Base-by-base conservation (phyloP, 2,888 invertebrate species). In the Eretmocerus hayati region DNA sequence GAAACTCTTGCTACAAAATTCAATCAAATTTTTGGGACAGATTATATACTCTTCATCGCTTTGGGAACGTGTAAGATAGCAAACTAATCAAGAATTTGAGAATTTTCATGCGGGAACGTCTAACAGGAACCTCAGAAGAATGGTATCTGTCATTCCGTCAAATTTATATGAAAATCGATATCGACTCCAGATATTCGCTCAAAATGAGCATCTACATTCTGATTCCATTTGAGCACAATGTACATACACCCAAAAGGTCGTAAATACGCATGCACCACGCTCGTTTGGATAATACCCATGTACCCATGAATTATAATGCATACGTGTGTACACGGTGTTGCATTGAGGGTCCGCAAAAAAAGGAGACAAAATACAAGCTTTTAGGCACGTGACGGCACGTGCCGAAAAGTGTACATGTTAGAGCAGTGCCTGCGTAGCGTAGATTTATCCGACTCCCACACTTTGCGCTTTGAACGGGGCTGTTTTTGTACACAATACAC, bases 351-450 rank as follows among this genome's bases (percentile, higher is more conserved):
- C n/a, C n/a, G n/a, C n/a, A n/a, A n/a, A n/a, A n/a, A n/a, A n/a
- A n/a, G n/a, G n/a, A 26, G 26, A 26, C 26, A 11, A 26, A 26
- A 26, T 26, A n/a, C n/a, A n/a, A n/a, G n/a, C n/a, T 13, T 13
- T 13, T 8, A 48, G 57, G 45, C 69, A 69, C 69, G 69, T 63
- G 68, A 61, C 64, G 62, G 61, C 69, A 64, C 68, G 69, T 69
- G 69, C 56, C 66, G 56, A 57, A 57, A 62, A 60, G 59, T 60
- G 61, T 59, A 42, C 48, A 13, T 33, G 26, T 21, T 36, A 36
- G 5, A 36, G 3, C 20, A n/a, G 38, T n/a, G 20, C 22, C 22
- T 16, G 22, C 13, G 20, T 11, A 16, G 31, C 38, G 41, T 31
- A 38, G 50, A 46, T 50, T 50, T 46, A 46, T 42, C 36, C 36